These are phyloP conservation scores for Synanthedon tipuliformis DNA, from an alignment of 2,888 invertebrate species.

Conservation along the genomic window DNA sequence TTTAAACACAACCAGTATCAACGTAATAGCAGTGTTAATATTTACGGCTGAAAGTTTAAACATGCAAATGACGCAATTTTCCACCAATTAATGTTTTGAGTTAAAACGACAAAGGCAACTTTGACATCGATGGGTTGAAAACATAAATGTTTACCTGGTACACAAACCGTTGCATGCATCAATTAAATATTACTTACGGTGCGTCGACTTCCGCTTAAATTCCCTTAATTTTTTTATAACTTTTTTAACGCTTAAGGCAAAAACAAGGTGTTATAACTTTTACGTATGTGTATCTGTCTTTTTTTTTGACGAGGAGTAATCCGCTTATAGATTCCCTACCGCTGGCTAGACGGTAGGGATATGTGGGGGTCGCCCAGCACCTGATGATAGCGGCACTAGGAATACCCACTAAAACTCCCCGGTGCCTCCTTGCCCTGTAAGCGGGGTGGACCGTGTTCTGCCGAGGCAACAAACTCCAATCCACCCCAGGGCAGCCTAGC, in stretches of 20 bases:
- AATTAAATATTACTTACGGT: slow-evolving; percentile 61
- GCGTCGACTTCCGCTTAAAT: slow-evolving; percentile 35
- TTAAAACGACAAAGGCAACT: slow-evolving; percentile 52
- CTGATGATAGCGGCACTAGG: too few relatives aligned
- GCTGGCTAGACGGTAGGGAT: too few relatives aligned
- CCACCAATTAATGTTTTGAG: slow-evolving; percentile 57
- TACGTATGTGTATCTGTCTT: too few relatives aligned
- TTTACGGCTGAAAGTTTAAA: slow-evolving; percentile 51
- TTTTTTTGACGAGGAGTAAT: too few relatives aligned
- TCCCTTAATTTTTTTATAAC: slow-evolving; percentile 3
- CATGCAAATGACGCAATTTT: slow-evolving; percentile 58
- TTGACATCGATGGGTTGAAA: slow-evolving; percentile 47
- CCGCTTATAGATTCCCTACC: too few relatives aligned
- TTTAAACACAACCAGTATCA: not conserved
- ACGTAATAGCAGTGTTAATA: slow-evolving; percentile 52
- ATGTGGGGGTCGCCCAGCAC: too few relatives aligned
- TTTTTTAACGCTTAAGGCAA: slow-evolving; percentile 10
- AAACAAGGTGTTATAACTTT: too few relatives aligned
- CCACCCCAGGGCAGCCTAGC: too few relatives aligned
- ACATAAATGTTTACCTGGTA: slow-evolving; percentile 60
- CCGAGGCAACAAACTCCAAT: too few relatives aligned
- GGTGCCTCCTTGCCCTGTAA: too few relatives aligned
- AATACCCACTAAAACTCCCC: too few relatives aligned
- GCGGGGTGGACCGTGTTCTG: too few relatives aligned
- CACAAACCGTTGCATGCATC: slow-evolving; percentile 52